Base-by-base conservation (phyloP, 2,113 vertebrate genomes). In the Abramis brama region DNA sequence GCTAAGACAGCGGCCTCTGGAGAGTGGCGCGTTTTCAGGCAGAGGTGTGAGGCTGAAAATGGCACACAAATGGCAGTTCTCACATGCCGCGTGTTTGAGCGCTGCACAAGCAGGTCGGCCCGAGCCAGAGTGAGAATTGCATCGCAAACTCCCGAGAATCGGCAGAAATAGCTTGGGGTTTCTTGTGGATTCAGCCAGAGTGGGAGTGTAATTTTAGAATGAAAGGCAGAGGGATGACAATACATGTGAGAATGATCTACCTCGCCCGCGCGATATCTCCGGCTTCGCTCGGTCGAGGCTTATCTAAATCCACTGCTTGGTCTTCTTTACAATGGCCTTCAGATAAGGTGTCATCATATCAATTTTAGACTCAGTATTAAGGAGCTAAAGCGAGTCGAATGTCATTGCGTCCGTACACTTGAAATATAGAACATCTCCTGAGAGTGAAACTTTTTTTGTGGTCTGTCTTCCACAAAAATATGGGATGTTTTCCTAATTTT, bases 21-120 rank as follows among this genome's bases (percentile, higher is more conserved):
- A 83, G 88, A 79, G 62, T 36, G 80, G 19, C 36, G 23, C 25
- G 30, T 75, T 85, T 85, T 87, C 74, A 73, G 33, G 39, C 59
- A 5, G 55, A 88, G 85, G 86, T 88, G 89, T 89, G 89, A 90
- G 82, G 84, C 83, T 85, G 84, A 86, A 89, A 89, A 90, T 89
- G 88, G 87, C 82, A 88, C 85, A 86, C 85, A 85, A 86, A 71
- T 71, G 74, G 82, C 74, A 86, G 75, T 84, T 90, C 86, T 82
- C 86, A 86, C 73, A 84, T 87, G 64, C 57, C 47, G 33, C 45
- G 75, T 81, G 85, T 79, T 73, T 74, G 87, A 77, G 82, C 17
- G 75, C 73, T 78, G 64, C 79, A 85, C 78, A 50, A 79, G 36
- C 82, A 86, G 64, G 78, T 83, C 71, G 45, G 45, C 3, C 43